Evolutionary conservation across 2,888 invertebrate species (phyloP).

Genomic region (Saturnia pavonia): DNA sequence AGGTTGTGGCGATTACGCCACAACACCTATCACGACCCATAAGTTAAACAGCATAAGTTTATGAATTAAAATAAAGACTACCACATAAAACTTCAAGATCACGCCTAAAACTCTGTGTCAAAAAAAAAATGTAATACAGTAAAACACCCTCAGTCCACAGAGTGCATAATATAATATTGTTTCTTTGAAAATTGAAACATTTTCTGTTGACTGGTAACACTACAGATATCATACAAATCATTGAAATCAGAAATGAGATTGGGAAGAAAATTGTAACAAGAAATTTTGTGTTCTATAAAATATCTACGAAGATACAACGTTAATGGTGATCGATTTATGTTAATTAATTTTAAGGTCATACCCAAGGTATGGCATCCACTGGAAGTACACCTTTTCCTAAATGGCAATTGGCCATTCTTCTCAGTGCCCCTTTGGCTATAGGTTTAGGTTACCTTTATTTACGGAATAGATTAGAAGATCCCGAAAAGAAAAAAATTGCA

Average conservation of each 20-base stretch:
- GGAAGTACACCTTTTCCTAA: constrained; percentile 85
- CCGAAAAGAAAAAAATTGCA: constrained; percentile 78
- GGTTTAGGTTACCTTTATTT: constrained; percentile 91
- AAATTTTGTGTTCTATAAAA: constrained; percentile 55
- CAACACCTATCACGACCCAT: too few relatives aligned
- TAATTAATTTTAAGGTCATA: constrained; percentile 42
- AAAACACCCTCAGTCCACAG: too few relatives aligned
- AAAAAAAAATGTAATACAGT: too few relatives aligned
- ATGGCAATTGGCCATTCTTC: constrained; percentile 93
- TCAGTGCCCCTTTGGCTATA: constrained; percentile 91
- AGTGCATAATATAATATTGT: too few relatives aligned
- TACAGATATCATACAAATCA: constrained; percentile 51
- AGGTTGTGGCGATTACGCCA: too few relatives aligned
- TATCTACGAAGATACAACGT: constrained; percentile 40
- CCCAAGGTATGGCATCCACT: constrained; percentile 70
- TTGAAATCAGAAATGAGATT: constrained; percentile 47
- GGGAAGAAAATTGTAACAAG: constrained; percentile 54
- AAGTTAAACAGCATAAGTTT: too few relatives aligned
- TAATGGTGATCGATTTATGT: constrained; percentile 66
- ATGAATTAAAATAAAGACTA: too few relatives aligned
- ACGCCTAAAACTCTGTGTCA: too few relatives aligned
- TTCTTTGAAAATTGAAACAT: background rate
- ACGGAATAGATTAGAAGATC: constrained; percentile 80
- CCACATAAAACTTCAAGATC: too few relatives aligned
- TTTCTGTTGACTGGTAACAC: too few relatives aligned